A percentile compares a stretch with the other conserved stretches of the same genome.
Evolutionary conservation across 2,113 vertebrate species (phyloP).

Genomic region (Peromyscus polionotus): DNA sequence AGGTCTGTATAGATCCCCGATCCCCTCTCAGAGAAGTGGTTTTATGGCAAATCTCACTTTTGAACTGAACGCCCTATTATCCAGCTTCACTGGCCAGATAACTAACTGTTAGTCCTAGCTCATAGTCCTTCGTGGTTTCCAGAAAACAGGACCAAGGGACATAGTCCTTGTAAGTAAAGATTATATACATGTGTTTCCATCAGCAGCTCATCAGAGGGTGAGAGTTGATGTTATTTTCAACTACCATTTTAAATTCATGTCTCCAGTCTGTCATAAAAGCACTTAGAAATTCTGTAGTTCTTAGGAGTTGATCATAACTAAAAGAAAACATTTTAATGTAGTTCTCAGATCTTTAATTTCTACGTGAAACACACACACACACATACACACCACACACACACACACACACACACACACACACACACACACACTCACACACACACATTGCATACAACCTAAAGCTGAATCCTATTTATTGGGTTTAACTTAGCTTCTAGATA

Average conservation of each 20-base stretch:
- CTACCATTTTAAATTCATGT: constrained; percentile 63
- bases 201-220: constrained; percentile 61
- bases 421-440: neutral
- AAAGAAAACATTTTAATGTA: neutral
- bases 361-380: neutral
- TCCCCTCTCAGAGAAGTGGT: neutral
- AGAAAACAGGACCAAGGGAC: constrained; percentile 70
- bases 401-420: neutral
- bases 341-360: constrained; percentile 35
- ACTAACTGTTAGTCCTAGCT: constrained; percentile 66
- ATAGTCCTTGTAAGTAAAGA: constrained; percentile 64
- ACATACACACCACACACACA: neutral
- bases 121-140: constrained; percentile 59
- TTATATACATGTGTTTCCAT: constrained; percentile 37
- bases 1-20: neutral
- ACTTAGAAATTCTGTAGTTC: constrained; percentile 52
- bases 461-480: constrained; percentile 50
- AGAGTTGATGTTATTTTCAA: constrained; percentile 70
- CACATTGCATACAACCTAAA: neutral
- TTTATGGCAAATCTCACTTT: constrained; percentile 37
- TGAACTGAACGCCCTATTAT: constrained; percentile 49
- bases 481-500: constrained; percentile 70
- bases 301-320: neutral
- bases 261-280: constrained; percentile 58
- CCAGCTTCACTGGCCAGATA: constrained; percentile 59